Base-by-base conservation (phyloP, 2,797 vertebrate genomes). In the Crax fasciolata region DNA sequence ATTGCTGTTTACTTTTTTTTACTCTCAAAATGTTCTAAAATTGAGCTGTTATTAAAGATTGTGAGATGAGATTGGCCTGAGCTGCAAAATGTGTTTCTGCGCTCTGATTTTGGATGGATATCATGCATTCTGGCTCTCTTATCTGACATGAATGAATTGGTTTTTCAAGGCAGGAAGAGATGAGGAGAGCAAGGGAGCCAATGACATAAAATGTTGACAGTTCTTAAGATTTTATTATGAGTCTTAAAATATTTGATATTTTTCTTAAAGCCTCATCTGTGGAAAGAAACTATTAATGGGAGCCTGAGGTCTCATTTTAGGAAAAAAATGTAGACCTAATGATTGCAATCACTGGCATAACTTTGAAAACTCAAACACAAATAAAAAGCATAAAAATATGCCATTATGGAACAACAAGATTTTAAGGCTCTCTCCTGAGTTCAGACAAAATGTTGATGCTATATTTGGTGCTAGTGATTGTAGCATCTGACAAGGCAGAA, bases 1-100 rank as follows among this genome's bases (percentile, higher is more conserved):
- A 52, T 38, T 79, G 15, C 32, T 79, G 9, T 74, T 94, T 76
- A 27, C 46, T 92, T n/a, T 85, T 73, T 94, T 95, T 82, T 87
- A 25, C 32, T 88, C 65, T 94, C 58, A 41, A 87, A 51, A 43
- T 68, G n/a, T 51, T 89, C 41, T 68, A 61, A 51, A 88, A 84
- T 55, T 15, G 86, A 80, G 13, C 20, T 72, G 13, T 68, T 93
- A 59, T 76, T 93, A 84, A 70, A 90, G 54, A 81, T 66, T 17
- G 32, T 41, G 62, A 88, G 62, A 91, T 43, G 68, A 84, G 81
- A 75, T 63, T 85, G 65, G 51, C 39, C 75, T 84, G 62, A 89
- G 48, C 46, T 93, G 43, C 55, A 78, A 66, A 81, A 43, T 77
- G 21, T 85, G 21, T 78, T 96, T 92, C 38, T 86, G 66, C 32